These are phyloP conservation scores for Sylvietta virens DNA, from an alignment of 2,113 vertebrate genomes.

Conservation along the genomic window DNA sequence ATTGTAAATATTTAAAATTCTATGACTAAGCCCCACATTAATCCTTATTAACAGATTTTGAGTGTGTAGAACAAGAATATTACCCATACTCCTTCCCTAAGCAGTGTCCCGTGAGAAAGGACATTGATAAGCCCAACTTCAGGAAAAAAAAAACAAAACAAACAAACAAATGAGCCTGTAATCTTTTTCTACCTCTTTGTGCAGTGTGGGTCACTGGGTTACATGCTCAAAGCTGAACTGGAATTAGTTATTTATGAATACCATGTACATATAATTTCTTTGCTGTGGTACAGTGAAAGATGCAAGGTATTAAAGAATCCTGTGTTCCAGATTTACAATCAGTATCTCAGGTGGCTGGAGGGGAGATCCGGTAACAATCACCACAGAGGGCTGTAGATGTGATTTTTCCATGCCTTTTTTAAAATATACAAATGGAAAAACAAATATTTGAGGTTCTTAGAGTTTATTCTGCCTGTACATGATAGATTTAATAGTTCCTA, in stretches of 20 bases:
- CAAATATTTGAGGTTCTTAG: neutral
- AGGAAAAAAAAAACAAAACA: neutral
- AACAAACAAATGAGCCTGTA: neutral
- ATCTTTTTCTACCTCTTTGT: neutral
- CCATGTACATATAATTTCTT: neutral
- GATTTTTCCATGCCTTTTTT: neutral
- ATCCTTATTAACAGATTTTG: slow-evolving; percentile 55
- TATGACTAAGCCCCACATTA: slow-evolving; percentile 52
- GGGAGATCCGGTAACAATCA: neutral
- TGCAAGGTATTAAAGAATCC: neutral
- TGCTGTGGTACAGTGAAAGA: neutral
- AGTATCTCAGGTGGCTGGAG: neutral
- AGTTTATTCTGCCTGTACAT: neutral
- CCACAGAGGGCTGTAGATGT: neutral
- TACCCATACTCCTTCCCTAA: neutral
- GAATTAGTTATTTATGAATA: neutral
- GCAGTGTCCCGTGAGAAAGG: neutral
- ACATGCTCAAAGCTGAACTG: neutral
- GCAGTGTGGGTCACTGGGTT: neutral
- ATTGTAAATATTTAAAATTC: slow-evolving; percentile 68
- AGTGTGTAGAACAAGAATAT: slow-evolving; percentile 19
- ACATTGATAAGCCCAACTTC: neutral
- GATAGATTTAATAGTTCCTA: neutral
- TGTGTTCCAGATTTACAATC: neutral
- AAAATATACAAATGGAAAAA: neutral